phyloP scores from a whole-genome alignment of 2,888 invertebrate species.

The Erannis defoliaria region DNA sequence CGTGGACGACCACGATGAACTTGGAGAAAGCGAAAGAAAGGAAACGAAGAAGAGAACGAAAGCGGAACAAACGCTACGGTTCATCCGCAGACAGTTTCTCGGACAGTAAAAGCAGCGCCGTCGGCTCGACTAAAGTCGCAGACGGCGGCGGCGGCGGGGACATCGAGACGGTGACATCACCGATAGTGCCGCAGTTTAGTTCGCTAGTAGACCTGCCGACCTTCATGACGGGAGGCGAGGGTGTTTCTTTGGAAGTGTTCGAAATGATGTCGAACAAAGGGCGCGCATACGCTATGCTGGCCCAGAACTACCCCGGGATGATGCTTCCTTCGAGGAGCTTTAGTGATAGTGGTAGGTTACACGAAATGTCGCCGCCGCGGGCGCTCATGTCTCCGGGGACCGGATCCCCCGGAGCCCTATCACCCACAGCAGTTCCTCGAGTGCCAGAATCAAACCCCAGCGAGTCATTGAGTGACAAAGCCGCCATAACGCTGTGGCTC shows the following conservation, averaged over 20 bases:
- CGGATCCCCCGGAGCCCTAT: conserved; percentile 60
- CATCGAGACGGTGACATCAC: conserved; percentile 73
- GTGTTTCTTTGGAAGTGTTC: conserved; percentile 91
- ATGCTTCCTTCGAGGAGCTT: conserved; percentile 91
- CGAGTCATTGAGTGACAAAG: conserved; percentile 70
- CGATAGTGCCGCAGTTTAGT: conserved; percentile 87
- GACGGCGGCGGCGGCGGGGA: conserved; percentile 56
- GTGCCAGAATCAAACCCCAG: conserved; percentile 54
- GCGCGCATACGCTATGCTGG: conserved; percentile 90
- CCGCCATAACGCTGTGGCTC: conserved; percentile 86
- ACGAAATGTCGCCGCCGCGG: conserved; percentile 75
- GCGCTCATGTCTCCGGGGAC: conserved; percentile 65
- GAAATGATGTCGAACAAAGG: conserved; percentile 90
- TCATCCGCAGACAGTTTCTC: conserved; percentile 91
- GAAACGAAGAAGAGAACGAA: conserved; percentile 87
- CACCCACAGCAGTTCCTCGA: conserved; percentile 60
- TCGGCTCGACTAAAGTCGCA: conserved; percentile 82
- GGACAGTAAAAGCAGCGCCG: conserved; percentile 89
- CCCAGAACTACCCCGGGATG: conserved; percentile 92
- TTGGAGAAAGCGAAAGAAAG: conserved; percentile 88
- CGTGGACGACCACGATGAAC: conserved; percentile 86
- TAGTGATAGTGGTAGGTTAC: conserved; percentile 87
- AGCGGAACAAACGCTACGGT: conserved; percentile 85
- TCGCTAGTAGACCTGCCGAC: conserved; percentile 96
- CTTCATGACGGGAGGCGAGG: conserved; percentile 92